Base-by-base conservation (phyloP, 23 tunicate species). In the Trididemnum miniatum region DNA sequence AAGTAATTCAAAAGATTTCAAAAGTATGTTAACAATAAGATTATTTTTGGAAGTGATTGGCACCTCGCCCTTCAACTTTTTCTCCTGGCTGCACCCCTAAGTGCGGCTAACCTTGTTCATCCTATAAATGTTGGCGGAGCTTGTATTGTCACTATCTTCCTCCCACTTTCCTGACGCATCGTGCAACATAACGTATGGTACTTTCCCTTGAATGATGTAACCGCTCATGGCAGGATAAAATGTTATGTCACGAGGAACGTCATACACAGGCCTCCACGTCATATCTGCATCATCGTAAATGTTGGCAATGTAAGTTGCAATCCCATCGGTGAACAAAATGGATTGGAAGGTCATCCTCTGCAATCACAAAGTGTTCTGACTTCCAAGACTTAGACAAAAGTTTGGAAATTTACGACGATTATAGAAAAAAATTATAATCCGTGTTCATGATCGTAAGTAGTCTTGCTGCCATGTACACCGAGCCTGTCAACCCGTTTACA, bases 241-340 rank as follows among this genome's bases (percentile, higher is more conserved):
- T 0, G 65, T 50, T 7, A 87, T 49, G 38, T 92, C 97, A 22
- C 12, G 1, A 20, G 97, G 92, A 34, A 87, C 85, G 60, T 92
- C 60, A 54, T 40, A 92, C 37, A 92, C 92, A 1, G 97, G 97
- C 65, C 82, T 57, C 97, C 97, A 92, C 57, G 89, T 79, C 92
- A 83, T 87, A 5, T 62, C 73, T 0, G 80, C 79, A 57, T 87
- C 89, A 51, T 87, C 92, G 85, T 92, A 92, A 1, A 87, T 28
- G 73, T 83, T 87, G 35, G 76, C 37, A 57, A 92, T 80, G 79
- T 50, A 79, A 27, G 89, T 87, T 44, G 76, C 69, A 20, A 71
- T 57, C 1, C 97, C 97, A 59, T 92, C 89, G 9, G 97, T 92
- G 67, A 80, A 83, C 2, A 92, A 49, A 0, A 88, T 34, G 0